These are phyloP conservation scores for Brachionus rubens DNA, from an alignment of 1,140 invertebrate genomes.

Conservation along the genomic window DNA sequence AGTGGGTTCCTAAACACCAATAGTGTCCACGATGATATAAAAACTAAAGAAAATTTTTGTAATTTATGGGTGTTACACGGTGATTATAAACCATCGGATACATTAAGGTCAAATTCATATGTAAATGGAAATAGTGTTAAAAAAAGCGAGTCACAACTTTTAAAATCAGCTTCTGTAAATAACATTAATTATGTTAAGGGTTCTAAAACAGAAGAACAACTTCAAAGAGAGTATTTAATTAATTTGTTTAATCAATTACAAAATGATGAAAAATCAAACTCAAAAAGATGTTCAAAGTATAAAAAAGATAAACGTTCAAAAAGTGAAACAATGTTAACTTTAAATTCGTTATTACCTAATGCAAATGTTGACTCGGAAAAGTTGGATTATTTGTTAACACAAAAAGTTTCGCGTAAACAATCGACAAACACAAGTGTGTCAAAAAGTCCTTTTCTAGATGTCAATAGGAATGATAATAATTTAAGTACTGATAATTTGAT, in stretches of 20 bases:
- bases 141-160: background rate
- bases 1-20: conserved; percentile 12
- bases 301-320: conserved; percentile 43
- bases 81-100: background rate
- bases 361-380: too few species aligned
- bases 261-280: background rate
- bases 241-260: conserved; percentile 27
- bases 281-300: background rate
- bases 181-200: background rate
- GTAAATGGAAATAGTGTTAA: too few species aligned
- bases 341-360: conserved; percentile 17
- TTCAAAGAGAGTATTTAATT: conserved; percentile 30
- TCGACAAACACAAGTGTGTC: too few species aligned
- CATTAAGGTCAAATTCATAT: background rate
- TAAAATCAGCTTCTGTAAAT: conserved; percentile 10
- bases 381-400: too few species aligned
- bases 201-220: conserved; percentile 21
- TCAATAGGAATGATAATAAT: background rate
- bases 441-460: background rate
- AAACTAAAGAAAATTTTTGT: conserved; percentile 23
- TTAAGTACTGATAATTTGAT: background rate
- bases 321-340: conserved; percentile 22
- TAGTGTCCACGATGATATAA: background rate
- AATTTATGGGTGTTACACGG: conserved; percentile 33
- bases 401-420: too few species aligned